Conservation (phyloP, 2,888 invertebrate genomes). For the Pimpla rufipes region DNA sequence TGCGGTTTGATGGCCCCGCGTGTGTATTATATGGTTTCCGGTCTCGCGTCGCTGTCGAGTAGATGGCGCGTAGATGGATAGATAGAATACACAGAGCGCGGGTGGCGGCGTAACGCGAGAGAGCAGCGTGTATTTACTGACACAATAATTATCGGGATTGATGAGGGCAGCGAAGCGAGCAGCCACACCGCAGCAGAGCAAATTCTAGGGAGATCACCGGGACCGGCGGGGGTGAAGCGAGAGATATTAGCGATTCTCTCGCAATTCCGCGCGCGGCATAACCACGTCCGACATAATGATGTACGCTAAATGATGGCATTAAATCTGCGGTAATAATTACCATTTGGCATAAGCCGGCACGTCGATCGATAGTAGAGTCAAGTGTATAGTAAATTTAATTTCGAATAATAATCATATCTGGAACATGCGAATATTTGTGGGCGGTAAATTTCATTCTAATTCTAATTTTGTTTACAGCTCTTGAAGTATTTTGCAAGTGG, state of each 20-base stretch:
- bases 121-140: conserved; percentile 81
- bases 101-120: conserved; percentile 64
- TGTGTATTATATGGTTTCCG: conserved; percentile 64
- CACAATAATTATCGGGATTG: conserved; percentile 84
- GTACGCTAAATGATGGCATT: conserved; percentile 5
- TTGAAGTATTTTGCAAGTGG: not conserved
- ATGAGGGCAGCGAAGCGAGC: conserved; percentile 80
- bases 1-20: conserved; percentile 57
- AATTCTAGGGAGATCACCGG: conserved; percentile 78
- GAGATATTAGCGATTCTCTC: conserved; percentile 29
- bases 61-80: conserved; percentile 40
- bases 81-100: conserved; percentile 31
- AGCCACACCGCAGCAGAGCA: conserved; percentile 81
- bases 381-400: not conserved
- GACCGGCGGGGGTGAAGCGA: conserved; percentile 16
- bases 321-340: conserved; percentile 32
- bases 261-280: conserved; percentile 3
- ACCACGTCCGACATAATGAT: not conserved
- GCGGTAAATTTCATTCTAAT: not conserved
- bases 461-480: not conserved
- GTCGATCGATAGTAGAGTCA: conserved; percentile 2
- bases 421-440: not conserved
- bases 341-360: not conserved
- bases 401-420: not conserved
- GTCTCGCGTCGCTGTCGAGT: conserved; percentile 52